phyloP scores from a whole-genome alignment of 2,797 vertebrate genomes.

The Tragelaphus eurycerus region DNA sequence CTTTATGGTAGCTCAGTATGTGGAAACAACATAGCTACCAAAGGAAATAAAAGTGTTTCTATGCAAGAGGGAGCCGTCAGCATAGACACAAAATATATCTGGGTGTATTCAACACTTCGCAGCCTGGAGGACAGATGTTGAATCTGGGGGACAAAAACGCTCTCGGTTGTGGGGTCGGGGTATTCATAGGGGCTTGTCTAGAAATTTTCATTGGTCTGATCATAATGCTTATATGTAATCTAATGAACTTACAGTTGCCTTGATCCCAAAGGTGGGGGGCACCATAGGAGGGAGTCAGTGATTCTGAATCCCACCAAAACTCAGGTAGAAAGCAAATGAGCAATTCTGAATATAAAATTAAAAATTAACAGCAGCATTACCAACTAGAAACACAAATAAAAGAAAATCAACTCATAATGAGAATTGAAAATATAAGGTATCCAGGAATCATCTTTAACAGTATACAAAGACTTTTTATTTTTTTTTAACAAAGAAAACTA shows the following conservation, averaged over 20 bases:
- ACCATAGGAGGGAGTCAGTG: not conserved
- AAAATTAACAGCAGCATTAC: not conserved
- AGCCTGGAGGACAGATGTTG: not conserved
- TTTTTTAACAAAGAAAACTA: not conserved
- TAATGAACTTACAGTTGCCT: not conserved
- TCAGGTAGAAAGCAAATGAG: not conserved
- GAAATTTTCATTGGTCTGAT: not conserved
- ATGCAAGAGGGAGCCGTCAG: not conserved
- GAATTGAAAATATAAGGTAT: too few species aligned
- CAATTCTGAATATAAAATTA: not conserved
- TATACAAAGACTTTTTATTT: not conserved
- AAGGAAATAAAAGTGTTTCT: not conserved
- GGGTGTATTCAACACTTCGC: not conserved
- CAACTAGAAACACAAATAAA: not conserved
- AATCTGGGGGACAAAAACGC: too few species aligned
- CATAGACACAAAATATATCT: not conserved
- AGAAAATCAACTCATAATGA: not conserved
- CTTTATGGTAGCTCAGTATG: not conserved
- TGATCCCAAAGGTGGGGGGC: not conserved
- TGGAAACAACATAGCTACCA: not conserved
- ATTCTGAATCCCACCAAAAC: not conserved
- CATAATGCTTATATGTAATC: not conserved
- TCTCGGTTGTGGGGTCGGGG: fast-evolving
- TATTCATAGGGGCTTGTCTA: not conserved
- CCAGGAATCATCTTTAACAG: not conserved